phyloP scores from a whole-genome alignment of 35 echinoderm and acorn worm genomes.

The Strongylocentrotus purpuratus region DNA sequence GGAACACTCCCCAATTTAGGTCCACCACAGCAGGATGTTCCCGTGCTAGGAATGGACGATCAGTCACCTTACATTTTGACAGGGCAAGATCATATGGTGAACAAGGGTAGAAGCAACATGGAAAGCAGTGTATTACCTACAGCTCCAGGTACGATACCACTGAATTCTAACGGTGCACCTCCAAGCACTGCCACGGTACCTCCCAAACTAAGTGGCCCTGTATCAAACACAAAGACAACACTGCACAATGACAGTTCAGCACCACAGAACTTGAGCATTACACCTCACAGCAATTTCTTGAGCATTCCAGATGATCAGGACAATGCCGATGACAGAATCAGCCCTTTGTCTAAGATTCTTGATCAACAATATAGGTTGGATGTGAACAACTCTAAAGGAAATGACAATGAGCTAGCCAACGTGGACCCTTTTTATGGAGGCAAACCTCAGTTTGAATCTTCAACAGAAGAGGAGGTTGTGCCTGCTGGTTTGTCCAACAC shows the following conservation, averaged over 20 bases:
- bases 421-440: conserved; percentile 81
- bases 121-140: background rate
- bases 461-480: conserved; percentile 26
- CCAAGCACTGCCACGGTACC: background rate
- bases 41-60: background rate
- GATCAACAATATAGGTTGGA: conserved; percentile 52
- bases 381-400: background rate
- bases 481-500: background rate
- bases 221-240: background rate
- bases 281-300: background rate
- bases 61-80: background rate
- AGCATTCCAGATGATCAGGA: conserved; percentile 23
- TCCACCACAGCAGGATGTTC: background rate
- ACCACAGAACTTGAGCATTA: background rate
- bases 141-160: background rate
- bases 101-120: background rate
- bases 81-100: background rate
- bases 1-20: background rate
- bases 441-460: conserved; percentile 46
- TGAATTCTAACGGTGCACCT: background rate
- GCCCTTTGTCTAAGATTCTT: conserved; percentile 81
- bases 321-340: conserved; percentile 60
- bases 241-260: background rate
- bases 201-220: background rate
- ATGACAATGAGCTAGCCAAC: conserved; percentile 77